Evolutionary conservation across 2,797 vertebrate genomes (phyloP), one percentile per base, ranked within the genome.

Genomic region (Bovichtus diacanthus): DNA sequence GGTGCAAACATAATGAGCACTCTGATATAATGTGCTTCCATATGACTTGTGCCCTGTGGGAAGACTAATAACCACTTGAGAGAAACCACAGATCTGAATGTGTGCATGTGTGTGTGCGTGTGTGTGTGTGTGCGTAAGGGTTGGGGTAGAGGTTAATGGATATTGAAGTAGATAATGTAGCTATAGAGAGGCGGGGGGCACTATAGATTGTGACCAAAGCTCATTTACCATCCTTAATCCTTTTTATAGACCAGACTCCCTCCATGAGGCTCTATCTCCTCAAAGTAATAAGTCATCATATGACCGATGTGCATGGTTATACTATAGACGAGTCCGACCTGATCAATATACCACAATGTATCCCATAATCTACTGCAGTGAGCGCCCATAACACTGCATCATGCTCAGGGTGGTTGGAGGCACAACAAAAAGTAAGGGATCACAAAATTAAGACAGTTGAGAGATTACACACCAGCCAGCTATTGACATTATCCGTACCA

Each of bases 191-290:
- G 63, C 41, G 70, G 44, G 18, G 50, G 56, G 47, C 29, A 12
- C n/a, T 78, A 78, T 79, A 56, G 60, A 60, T 76, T 70, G 58
- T 62, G 55, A 69, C 41, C 51, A 55, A 77, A 83, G 21, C 59
- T 69, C 51, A 83, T 88, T 85, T 78, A 63, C 60, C 50, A 78
- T 77, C 58, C n/a, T 36, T 68, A 79, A 36, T 88, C 68, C 55
- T 34, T 56, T 59, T 68, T 54, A 74, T 80, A 55, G 58, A 70
- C 41, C 41, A 53, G 34, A 64, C 44, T 54, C 34, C 29, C 38
- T 53, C 61, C 38, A 76, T 46, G 19, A 55, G 21, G 49, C 49
- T 56, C 43, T 49, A 44, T 55, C 23, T 62, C 34, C 34, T 36
- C 47, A 36, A 36, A 60, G 70, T 64, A 79, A 74, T 76, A 76